Base-by-base conservation (phyloP, 1,140 invertebrate species). In the Macrobrachium rosenbergii region DNA sequence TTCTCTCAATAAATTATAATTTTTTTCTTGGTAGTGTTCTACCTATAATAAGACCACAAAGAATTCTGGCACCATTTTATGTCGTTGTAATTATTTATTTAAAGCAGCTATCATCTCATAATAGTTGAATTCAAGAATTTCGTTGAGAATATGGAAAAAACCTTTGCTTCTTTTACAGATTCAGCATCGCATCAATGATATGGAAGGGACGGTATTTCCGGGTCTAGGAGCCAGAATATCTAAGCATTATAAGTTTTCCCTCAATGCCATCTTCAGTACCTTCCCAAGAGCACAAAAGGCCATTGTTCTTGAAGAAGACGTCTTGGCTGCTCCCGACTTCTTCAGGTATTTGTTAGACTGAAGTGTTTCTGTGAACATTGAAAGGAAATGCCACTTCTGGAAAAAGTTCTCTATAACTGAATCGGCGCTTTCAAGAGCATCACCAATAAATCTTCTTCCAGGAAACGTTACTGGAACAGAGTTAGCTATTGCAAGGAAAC, bases 281-380 rank as follows among this genome's bases (percentile, higher is more conserved):
- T 94, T 93, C 90, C 93, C 94, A 8, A 91, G 92, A 86, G 93
- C 94, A 52, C 91, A 93, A 80, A 94, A 94, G 92, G 93, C 93
- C 10, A 94, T 95, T 81, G 92, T 95, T 52, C 90, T 95, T 43
- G 94, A 95, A 91, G 94, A 95, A 90, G 94, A 95, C 91, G 92
- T 95, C 58, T 94, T 94, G 91, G 93, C 94, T 10, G 93, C 94
- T 37, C 93, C 93, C 67, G 94, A 95, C 91, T 94, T 95, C 91
- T 94, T 94, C 63, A 87, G 85, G 85, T 86, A 8, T 6, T 23
- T 82, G 43, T 82, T 6, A 62, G 6, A 6, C 11, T 3, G 6
- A 3, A n/a, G 3, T 5, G 19, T 19, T 76, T 6, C n/a, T 28
- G 19, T 58, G 17, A 19, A 19, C 28, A 5, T 7, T 37, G 19